Evolutionary conservation across 2,113 vertebrate species (phyloP).

Genomic region (Boleophthalmus pectinirostris): DNA sequence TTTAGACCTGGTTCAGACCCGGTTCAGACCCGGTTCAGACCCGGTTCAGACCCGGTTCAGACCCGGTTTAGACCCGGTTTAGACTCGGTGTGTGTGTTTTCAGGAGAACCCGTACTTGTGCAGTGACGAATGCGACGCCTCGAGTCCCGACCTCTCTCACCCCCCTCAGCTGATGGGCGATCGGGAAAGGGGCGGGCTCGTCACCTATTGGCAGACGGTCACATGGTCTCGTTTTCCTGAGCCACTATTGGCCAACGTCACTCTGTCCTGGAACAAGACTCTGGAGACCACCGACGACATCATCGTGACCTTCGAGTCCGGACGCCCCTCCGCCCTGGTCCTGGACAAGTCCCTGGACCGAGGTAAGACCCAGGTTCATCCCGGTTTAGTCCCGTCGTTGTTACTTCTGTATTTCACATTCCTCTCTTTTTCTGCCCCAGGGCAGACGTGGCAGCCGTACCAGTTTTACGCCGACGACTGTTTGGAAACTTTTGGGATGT

Average conservation of each 20-base stretch:
- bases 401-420: not conserved
- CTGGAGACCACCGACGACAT: constrained; percentile 96
- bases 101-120: constrained; percentile 98
- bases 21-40: not conserved
- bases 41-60: not conserved
- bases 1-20: not conserved
- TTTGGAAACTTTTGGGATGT: constrained; percentile 92
- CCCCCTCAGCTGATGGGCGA: constrained; percentile 96
- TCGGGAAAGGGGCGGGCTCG: constrained; percentile 88
- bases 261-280: constrained; percentile 96
- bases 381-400: too few relatives aligned
- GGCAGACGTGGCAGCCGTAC: constrained; percentile 91
- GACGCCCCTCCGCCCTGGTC: constrained; percentile 94
- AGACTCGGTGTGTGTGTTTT: not conserved
- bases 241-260: constrained; percentile 93
- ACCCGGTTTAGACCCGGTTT: constrained; percentile 44
- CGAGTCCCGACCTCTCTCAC: constrained; percentile 92
- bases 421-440: constrained; percentile 27
- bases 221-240: constrained; percentile 95
- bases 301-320: constrained; percentile 92
- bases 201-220: constrained; percentile 96
- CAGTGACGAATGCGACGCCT: constrained; percentile 95
- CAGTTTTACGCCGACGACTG: constrained; percentile 97
- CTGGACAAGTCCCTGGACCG: constrained; percentile 96
- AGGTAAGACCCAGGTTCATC: constrained; percentile 58